Percentiles rank a stretch among this genome's conserved stretches.
phyloP scores from a whole-genome alignment of 2,888 invertebrate species.

The Fragum fragum region DNA sequence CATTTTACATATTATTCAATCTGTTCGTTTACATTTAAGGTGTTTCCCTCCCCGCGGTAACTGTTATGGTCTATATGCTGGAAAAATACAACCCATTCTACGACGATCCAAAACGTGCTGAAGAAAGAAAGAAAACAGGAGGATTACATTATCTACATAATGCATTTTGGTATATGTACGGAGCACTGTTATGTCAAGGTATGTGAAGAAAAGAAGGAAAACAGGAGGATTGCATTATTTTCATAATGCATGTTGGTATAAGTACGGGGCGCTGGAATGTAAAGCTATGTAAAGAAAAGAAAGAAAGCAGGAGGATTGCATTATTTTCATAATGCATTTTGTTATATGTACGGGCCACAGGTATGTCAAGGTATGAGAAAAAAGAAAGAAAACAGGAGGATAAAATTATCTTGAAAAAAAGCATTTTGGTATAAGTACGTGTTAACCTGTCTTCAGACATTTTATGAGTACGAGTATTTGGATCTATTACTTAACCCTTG shows the following conservation, averaged over 20 bases:
- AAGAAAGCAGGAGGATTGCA: slow-evolving; percentile 46
- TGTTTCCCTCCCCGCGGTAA: slow-evolving; percentile 61
- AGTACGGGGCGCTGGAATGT: slow-evolving; percentile 65
- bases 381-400: slow-evolving; percentile 36
- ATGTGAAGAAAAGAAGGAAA: slow-evolving; percentile 34
- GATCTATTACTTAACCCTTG: too few species aligned
- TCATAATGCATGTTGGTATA: slow-evolving; percentile 85
- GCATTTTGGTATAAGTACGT: slow-evolving; percentile 85
- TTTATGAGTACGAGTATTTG: too few species aligned
- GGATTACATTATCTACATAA: slow-evolving; percentile 62
- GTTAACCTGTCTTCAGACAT: too few species aligned
- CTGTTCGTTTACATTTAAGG: too few species aligned
- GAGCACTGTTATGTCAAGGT: slow-evolving; percentile 69
- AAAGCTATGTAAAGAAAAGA: slow-evolving; percentile 61
- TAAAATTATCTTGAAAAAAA: slow-evolving; percentile 59
- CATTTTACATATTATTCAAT: too few species aligned
- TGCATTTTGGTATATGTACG: slow-evolving; percentile 85
- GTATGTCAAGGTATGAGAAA: slow-evolving; percentile 66
- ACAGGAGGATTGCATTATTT: slow-evolving; percentile 52
- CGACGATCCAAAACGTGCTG: slow-evolving; percentile 18
- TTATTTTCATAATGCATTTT: slow-evolving; percentile 84
- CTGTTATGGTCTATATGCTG: slow-evolving; percentile 66
- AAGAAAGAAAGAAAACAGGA: slow-evolving; percentile 31
- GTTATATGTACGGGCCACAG: slow-evolving; percentile 68
- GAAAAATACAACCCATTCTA: slow-evolving; percentile 74